Evolutionary conservation across 2,113 vertebrate genomes (phyloP), one percentile per base, ranked within the genome.

Genomic region (Pteropus alecto): DNA sequence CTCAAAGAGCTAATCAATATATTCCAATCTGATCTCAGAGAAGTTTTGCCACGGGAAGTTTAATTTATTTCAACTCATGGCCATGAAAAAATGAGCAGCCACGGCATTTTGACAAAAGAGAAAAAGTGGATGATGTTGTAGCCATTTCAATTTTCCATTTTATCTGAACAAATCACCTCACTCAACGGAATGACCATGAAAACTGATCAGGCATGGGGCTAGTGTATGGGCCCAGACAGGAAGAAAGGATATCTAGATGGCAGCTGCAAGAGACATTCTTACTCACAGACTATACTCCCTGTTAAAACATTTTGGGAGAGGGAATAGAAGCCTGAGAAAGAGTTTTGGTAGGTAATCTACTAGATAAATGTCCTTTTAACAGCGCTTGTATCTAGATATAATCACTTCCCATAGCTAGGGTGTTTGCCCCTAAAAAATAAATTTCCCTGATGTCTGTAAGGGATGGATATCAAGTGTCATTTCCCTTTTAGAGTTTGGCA

Each of bases 1-100:
- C 98, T 98, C 98, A 98, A 98, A 98, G 98, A 98, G 98, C 98
- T 98, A 98, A 99, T 99, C 98, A 98, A 99, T 99, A 98, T 98
- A 98, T 98, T 98, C 98, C 98, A 98, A 98, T 98, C 97, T 99
- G 98, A 98, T 98, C 97, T 98, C 96, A 95, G 97, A 98, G 98
- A 98, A 98, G 96, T 98, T 98, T 98, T 11, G 98, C 98, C 97
- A 70, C 98, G 97, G 98, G 98, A 99, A 98, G 98, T 98, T 98
- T 98, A 98, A 99, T 98, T 98, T 98, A 98, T 98, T 99, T 99
- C 97, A 98, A 97, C 98, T 98, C 98, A 96, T 98, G 98, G 94
- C 97, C 97, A 98, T 98, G 98, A 97, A 98, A 98, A 98, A 98
- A 98, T 97, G 97, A 98, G 97, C 97, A 99, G 94, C 95, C 83